These are phyloP conservation scores for Crambe crambe DNA, from an alignment of 37 sponge, comb jelly and placozoan species.

Conservation along the genomic window DNA sequence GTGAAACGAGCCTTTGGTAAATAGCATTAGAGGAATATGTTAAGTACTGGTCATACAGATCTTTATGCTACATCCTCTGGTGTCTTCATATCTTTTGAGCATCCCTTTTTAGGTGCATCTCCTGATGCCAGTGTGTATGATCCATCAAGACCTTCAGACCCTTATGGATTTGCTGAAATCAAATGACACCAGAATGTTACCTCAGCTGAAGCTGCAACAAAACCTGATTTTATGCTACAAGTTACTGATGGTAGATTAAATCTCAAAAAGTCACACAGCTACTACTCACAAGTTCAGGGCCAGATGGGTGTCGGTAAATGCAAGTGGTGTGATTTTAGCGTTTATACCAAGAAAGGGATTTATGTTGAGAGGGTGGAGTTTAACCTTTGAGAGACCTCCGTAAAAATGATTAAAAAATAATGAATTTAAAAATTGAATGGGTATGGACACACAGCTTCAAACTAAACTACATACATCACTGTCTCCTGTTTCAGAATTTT, in stretches of 20 bases:
- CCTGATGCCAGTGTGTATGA: constrained; percentile 72
- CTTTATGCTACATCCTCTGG: constrained; percentile 46
- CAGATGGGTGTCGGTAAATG: constrained; percentile 51
- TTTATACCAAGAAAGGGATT: constrained; percentile 44
- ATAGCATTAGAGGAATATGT: constrained; percentile 14
- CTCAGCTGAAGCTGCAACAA: constrained; percentile 9
- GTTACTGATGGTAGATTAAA: not conserved
- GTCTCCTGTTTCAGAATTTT: not conserved
- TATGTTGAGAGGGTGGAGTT: no score
- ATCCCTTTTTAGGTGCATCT: constrained; percentile 55
- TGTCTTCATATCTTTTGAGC: constrained; percentile 17
- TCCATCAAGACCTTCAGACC: constrained; percentile 22
- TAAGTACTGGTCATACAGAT: constrained; percentile 6
- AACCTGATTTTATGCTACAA: constrained; percentile 5
- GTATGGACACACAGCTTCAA: no score
- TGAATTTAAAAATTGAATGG: no score
- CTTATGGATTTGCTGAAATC: constrained; percentile 53
- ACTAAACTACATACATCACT: no score
- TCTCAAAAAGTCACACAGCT: constrained; percentile 13
- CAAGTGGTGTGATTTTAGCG: constrained; percentile 36
- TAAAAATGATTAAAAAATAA: no score
- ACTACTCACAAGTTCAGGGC: constrained; percentile 51
- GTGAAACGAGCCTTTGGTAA: not conserved
- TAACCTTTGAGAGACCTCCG: no score
- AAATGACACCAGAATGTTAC: constrained; percentile 16